These are phyloP conservation scores for Sycophila sp. DNA, from an alignment of 1,140 invertebrate species.

Conservation along the genomic window DNA sequence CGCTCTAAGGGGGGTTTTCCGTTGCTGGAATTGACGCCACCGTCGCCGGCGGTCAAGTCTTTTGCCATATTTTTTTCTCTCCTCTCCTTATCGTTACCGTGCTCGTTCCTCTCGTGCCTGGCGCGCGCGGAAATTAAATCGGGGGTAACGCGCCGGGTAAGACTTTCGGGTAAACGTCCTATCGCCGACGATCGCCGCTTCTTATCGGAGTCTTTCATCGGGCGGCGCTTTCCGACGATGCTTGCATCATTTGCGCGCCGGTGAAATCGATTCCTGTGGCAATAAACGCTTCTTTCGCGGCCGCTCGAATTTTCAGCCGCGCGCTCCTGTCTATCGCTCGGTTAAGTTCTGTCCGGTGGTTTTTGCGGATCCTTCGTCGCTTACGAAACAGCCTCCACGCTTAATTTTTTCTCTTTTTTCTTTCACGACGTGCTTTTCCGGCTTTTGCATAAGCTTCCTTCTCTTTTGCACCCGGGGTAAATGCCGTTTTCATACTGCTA, in stretches of 20 bases:
- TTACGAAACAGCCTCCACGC: neutral
- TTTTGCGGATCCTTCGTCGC: neutral
- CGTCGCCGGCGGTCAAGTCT: neutral
- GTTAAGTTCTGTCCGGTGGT: neutral
- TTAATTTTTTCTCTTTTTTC: neutral
- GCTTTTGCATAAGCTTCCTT: too few relatives aligned
- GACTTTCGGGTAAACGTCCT: conserved; percentile 5
- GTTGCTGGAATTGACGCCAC: neutral
- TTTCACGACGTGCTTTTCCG: neutral
- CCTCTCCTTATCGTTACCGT: neutral
- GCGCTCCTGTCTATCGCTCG: too few relatives aligned
- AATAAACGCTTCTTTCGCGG: neutral
- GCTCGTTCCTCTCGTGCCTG: neutral
- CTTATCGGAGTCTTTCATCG: conserved; percentile 19
- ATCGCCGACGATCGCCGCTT: conserved; percentile 2
- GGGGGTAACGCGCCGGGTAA: neutral
- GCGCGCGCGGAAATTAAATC: neutral
- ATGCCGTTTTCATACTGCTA: too few relatives aligned
- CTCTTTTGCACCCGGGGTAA: too few relatives aligned
- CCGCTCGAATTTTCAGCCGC: too few relatives aligned
- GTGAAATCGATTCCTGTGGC: conserved; percentile 16
- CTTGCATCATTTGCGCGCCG: conserved; percentile 12
- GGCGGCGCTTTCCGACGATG: neutral
- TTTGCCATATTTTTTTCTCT: neutral
- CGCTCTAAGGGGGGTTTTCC: too few relatives aligned